Evolutionary conservation across 1,140 invertebrate genomes (phyloP).

Genomic region (Trachymyrmex septentrionalis): DNA sequence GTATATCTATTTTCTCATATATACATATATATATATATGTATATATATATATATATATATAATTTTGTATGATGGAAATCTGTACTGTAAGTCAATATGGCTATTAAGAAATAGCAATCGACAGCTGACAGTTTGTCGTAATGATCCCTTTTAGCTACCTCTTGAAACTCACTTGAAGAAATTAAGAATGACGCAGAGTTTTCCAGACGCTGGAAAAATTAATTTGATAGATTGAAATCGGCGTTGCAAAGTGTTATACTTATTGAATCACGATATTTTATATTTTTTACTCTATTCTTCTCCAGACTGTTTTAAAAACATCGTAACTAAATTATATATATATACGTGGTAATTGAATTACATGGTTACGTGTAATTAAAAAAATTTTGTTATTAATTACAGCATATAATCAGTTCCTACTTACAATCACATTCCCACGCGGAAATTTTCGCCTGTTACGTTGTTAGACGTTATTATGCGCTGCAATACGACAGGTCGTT

Average conservation of each 20-base stretch:
- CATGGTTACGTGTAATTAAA: background rate
- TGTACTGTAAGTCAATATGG: conserved; percentile 20
- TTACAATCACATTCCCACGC: background rate
- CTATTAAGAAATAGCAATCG: conserved; percentile 38
- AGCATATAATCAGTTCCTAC: background rate
- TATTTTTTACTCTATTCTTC: background rate
- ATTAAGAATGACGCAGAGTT: conserved; percentile 29
- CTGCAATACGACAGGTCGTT: background rate
- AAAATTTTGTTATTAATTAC: background rate
- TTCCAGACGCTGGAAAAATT: conserved; percentile 22
- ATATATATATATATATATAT: no score
- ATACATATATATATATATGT: no score
- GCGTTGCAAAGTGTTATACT: background rate
- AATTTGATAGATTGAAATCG: conserved; percentile 32
- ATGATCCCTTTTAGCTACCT: conserved; percentile 26
- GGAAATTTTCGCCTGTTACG: background rate
- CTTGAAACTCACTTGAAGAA: background rate
- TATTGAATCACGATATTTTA: background rate
- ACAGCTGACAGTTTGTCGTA: conserved; percentile 43
- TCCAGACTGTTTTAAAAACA: background rate
- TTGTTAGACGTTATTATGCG: conserved; percentile 21
- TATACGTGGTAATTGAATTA: background rate
- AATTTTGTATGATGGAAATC: background rate
- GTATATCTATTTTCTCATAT: no score
- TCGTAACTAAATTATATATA: background rate